A percentile compares a stretch with the other conserved stretches of the same genome.
These are phyloP conservation scores for Dorcus parallelipipedus DNA, from an alignment of 2,888 invertebrate genomes.

Conservation along the genomic window DNA sequence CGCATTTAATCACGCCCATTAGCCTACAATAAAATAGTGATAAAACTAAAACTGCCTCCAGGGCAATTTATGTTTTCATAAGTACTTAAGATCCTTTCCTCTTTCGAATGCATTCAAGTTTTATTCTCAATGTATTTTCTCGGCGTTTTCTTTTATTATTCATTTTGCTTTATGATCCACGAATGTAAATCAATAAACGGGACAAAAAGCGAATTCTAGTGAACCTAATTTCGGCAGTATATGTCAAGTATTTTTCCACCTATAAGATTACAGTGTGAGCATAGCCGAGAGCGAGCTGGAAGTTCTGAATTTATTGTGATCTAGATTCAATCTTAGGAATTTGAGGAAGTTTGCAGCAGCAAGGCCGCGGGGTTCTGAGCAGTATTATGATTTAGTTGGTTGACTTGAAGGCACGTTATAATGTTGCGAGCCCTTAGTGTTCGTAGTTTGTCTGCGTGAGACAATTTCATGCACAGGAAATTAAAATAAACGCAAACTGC, in stretches of 20 bases:
- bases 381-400: constrained; percentile 25
- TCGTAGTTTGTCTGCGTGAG: constrained; percentile 2
- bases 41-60: too few relatives aligned
- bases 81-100: too few relatives aligned
- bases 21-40: too few relatives aligned
- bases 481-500: constrained; percentile 6
- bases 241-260: not conserved
- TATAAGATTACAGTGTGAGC: constrained; percentile 7
- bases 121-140: too few relatives aligned
- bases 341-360: constrained; percentile 21
- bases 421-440: constrained; percentile 2
- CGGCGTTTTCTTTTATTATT: too few relatives aligned
- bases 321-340: constrained; percentile 32
- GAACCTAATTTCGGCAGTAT: too few relatives aligned
- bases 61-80: too few relatives aligned
- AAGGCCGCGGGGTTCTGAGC: constrained; percentile 5
- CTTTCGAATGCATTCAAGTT: too few relatives aligned
- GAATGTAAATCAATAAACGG: too few relatives aligned
- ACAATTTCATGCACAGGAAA: constrained; percentile 7
- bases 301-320: constrained; percentile 31
- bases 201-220: too few relatives aligned
- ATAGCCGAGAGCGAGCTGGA: constrained; percentile 20
- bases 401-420: constrained; percentile 5
- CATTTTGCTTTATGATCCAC: too few relatives aligned
- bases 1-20: too few relatives aligned